phyloP scores from a whole-genome alignment of 2,113 vertebrate species.

The Platanista minor region DNA sequence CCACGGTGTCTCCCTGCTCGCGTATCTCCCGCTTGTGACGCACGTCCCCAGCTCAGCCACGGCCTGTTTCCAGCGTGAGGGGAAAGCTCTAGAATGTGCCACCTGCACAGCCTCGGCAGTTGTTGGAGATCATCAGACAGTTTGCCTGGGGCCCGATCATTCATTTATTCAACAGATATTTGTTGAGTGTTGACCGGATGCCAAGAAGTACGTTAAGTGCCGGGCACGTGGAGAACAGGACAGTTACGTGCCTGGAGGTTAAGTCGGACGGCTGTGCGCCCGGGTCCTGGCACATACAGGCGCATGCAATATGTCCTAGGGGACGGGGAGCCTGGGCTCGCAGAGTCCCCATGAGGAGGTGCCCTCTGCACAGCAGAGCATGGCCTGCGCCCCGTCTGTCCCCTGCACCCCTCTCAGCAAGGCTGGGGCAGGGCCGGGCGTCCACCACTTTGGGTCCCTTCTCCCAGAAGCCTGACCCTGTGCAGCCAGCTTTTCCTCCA shows the following conservation, averaged over 20 bases:
- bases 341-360: no score
- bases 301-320: accelerated
- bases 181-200: accelerated
- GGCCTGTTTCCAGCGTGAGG: background rate
- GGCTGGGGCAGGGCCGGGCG: accelerated
- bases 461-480: no score
- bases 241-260: background rate
- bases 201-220: background rate
- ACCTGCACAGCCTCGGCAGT: accelerated
- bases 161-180: background rate
- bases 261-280: background rate
- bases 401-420: background rate
- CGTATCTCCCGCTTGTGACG: accelerated
- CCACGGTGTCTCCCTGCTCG: background rate
- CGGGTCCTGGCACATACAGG: accelerated
- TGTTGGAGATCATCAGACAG: background rate
- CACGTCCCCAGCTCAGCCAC: accelerated
- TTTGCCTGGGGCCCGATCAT: background rate
- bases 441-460: accelerated
- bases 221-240: background rate
- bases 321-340: background rate
- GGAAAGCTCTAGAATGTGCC: background rate
- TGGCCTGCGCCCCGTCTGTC: background rate
- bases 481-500: accelerated
- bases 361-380: accelerated